These are phyloP conservation scores for Parauchenoglanis ngamensis DNA, from an alignment of 2,797 vertebrate genomes.

Conservation along the genomic window DNA sequence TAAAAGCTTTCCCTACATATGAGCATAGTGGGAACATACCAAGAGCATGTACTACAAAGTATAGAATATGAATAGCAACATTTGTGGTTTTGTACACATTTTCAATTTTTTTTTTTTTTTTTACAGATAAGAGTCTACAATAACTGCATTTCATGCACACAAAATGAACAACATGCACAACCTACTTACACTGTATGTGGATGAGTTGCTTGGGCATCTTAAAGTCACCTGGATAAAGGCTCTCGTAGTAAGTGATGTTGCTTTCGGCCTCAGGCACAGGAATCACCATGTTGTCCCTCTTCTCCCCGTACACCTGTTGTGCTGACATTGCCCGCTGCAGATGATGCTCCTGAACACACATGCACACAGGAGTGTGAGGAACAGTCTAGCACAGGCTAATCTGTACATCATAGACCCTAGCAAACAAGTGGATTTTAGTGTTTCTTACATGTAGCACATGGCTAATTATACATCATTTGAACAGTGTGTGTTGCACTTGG, in stretches of 20 bases:
- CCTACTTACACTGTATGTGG: conserved; percentile 98
- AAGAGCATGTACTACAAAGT: not conserved
- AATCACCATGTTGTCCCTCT: conserved; percentile 94
- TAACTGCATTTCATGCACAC: not conserved
- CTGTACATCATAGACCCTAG: not conserved
- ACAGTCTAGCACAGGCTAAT: not conserved
- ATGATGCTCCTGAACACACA: conserved; percentile 88
- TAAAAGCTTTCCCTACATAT: not conserved
- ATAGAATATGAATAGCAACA: not conserved
- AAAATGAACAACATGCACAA: not conserved
- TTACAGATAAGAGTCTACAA: not conserved
- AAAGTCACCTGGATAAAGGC: conserved; percentile 98
- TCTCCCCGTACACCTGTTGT: conserved; percentile 99
- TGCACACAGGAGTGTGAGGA: not conserved
- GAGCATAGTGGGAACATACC: not conserved
- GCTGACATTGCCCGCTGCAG: conserved; percentile 98
- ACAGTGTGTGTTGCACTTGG: not conserved
- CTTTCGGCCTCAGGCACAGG: conserved; percentile 95
- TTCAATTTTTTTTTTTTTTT: not conserved
- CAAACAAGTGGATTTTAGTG: not conserved
- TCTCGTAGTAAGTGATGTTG: conserved; percentile 99
- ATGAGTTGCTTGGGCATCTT: conserved; percentile 99
- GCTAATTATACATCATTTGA: not conserved
- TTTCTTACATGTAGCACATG: too few species aligned
- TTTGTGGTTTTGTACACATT: not conserved